Evolutionary conservation across 2,113 vertebrate species (phyloP).

Genomic region (Podiceps cristatus): DNA sequence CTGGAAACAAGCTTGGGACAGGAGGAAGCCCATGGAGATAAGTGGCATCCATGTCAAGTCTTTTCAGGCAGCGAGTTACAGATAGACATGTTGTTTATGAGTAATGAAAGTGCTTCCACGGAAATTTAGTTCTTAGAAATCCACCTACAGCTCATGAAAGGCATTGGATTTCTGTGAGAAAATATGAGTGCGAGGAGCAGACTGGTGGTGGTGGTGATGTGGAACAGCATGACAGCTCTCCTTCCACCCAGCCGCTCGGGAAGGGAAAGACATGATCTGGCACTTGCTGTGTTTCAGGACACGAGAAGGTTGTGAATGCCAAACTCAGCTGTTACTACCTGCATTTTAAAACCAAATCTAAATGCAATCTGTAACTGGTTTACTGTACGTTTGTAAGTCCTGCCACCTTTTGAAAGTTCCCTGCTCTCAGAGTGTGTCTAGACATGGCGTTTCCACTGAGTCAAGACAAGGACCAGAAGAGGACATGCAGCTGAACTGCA

Average conservation of each 20-base stretch:
- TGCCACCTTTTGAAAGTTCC: background rate
- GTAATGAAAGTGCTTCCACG: background rate
- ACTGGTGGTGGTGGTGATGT: background rate
- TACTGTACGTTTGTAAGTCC: background rate
- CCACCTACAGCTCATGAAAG: background rate
- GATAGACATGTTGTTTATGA: background rate
- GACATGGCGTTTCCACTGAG: background rate
- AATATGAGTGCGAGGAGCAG: background rate
- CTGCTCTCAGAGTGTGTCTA: background rate
- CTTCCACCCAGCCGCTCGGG: background rate
- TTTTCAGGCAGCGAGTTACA: background rate
- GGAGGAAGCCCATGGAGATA: background rate
- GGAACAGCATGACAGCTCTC: background rate
- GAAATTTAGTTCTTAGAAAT: background rate
- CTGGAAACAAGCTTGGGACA: background rate
- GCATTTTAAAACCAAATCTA: background rate
- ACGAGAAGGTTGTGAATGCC: background rate
- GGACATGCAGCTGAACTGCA: background rate
- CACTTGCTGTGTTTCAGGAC: background rate
- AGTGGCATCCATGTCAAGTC: background rate
- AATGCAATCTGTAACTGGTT: background rate
- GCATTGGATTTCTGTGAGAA: background rate
- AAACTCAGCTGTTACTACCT: slow-evolving; percentile 13
- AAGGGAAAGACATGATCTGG: slow-evolving; percentile 3
- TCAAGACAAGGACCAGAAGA: background rate